Percentiles rank a stretch among this genome's conserved stretches.
Conservation (phyloP, 2,797 vertebrate genomes). For the Craterocephalus amniculus region DNA sequence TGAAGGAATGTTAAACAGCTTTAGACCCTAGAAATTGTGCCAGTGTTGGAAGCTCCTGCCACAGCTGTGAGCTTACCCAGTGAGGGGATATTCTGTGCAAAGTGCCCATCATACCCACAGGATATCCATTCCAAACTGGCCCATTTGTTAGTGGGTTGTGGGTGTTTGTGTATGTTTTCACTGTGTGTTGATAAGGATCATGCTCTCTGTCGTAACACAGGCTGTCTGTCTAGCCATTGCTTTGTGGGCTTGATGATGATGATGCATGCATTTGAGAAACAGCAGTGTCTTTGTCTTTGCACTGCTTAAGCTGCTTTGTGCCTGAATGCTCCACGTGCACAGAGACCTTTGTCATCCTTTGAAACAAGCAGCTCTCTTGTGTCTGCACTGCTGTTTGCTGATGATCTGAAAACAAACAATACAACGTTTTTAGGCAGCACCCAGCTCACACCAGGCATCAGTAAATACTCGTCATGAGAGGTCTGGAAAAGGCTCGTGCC, state of each 20-base stretch:
- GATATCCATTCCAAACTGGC: constrained; percentile 60
- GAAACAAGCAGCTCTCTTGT: constrained; percentile 70
- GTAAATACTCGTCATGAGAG: constrained; percentile 70
- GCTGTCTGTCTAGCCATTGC: constrained; percentile 53
- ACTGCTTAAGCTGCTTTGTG: constrained; percentile 64
- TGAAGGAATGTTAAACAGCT: constrained; percentile 68
- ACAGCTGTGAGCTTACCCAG: constrained; percentile 57
- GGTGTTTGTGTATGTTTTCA: not conserved
- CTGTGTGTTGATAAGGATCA: constrained; percentile 39
- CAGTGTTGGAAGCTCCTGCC: constrained; percentile 63
- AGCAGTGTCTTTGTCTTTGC: constrained; percentile 65
- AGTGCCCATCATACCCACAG: constrained; percentile 58
- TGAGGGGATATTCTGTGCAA: constrained; percentile 60
- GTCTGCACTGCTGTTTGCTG: constrained; percentile 75
- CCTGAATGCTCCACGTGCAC: constrained; percentile 65
- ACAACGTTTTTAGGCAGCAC: constrained; percentile 64
- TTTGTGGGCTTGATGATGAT: constrained; percentile 65
- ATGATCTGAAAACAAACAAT: constrained; percentile 81
- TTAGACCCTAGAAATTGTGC: constrained; percentile 51
- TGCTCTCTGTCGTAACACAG: constrained; percentile 53
- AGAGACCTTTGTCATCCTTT: constrained; percentile 70
- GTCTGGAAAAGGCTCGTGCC: constrained; percentile 65
- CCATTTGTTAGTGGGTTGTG: constrained; percentile 53
- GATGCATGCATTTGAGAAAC: constrained; percentile 54
- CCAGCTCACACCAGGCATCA: constrained; percentile 52